These are phyloP conservation scores for Paramuricea clavata DNA, from an alignment of 92 coral and sea anemone genomes.

Conservation along the genomic window DNA sequence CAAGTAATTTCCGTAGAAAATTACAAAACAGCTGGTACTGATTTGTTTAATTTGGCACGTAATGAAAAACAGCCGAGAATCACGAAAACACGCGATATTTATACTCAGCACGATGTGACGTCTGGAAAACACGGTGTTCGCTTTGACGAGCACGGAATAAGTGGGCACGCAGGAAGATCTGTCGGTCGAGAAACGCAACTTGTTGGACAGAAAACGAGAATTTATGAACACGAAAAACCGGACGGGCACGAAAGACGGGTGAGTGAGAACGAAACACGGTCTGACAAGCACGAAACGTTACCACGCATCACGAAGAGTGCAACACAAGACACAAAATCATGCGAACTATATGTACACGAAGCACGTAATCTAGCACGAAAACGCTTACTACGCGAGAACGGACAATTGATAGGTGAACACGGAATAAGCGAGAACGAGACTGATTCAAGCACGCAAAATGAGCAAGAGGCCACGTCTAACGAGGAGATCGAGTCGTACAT, in stretches of 20 bases:
- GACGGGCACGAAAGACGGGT: not conserved
- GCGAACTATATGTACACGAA: constrained; percentile 27
- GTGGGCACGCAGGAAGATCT: not conserved
- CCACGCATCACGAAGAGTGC: constrained; percentile 14
- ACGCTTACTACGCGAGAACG: constrained; percentile 10
- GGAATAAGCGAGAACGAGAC: constrained; percentile 3
- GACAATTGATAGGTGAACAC: not conserved
- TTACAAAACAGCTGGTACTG: constrained; percentile 3
- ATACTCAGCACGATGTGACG: not conserved
- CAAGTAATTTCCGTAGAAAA: not conserved
- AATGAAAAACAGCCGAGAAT: not conserved
- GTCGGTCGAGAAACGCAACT: not conserved
- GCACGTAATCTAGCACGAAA: constrained; percentile 45
- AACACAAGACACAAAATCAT: not conserved
- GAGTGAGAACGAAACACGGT: not conserved
- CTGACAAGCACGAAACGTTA: not conserved
- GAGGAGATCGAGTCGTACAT: constrained; percentile 76
- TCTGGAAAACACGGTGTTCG: not conserved
- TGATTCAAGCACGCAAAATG: constrained; percentile 22
- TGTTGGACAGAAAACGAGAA: not conserved
- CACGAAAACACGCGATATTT: not conserved
- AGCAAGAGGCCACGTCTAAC: constrained; percentile 41
- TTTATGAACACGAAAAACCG: not conserved
- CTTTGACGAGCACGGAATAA: not conserved
- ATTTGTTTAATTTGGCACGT: constrained; percentile 3